A percentile compares a stretch with the other conserved stretches of the same genome.
phyloP scores from a whole-genome alignment of 1,140 invertebrate species.

The Sarcophaga bullata region DNA sequence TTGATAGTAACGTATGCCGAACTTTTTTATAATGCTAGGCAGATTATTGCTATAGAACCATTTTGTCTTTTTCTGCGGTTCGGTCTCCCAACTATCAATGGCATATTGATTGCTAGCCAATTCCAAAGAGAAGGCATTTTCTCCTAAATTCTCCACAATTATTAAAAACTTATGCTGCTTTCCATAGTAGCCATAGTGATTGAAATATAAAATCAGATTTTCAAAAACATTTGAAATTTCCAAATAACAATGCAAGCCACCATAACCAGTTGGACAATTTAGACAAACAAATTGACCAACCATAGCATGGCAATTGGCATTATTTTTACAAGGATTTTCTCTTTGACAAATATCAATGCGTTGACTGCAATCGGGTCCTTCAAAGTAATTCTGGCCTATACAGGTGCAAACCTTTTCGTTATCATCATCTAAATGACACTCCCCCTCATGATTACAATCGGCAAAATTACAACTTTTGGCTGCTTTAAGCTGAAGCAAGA shows the following conservation, averaged over 20 bases:
- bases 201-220: constrained; percentile 38
- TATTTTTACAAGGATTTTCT: constrained; percentile 37
- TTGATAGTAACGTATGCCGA: constrained; percentile 25
- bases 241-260: constrained; percentile 31
- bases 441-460: constrained; percentile 41
- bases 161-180: constrained; percentile 37
- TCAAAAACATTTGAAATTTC: background rate
- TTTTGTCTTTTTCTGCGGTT: background rate
- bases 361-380: constrained; percentile 9
- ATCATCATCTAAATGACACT: constrained; percentile 10
- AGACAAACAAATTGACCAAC: constrained; percentile 38
- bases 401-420: constrained; percentile 15
- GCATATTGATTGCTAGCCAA: background rate
- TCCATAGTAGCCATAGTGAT: constrained; percentile 40
- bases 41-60: constrained; percentile 34
- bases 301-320: constrained; percentile 1
- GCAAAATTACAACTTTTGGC: background rate
- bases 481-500: background rate
- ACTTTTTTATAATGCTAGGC: background rate
- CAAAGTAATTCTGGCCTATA: constrained; percentile 30
- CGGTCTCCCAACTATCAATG: constrained; percentile 42
- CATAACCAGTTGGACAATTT: background rate
- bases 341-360: constrained; percentile 19
- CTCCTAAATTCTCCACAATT: constrained; percentile 25
- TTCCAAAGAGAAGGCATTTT: constrained; percentile 24